phyloP scores from a whole-genome alignment of 2,113 vertebrate species.

The Nipponia nippon region DNA sequence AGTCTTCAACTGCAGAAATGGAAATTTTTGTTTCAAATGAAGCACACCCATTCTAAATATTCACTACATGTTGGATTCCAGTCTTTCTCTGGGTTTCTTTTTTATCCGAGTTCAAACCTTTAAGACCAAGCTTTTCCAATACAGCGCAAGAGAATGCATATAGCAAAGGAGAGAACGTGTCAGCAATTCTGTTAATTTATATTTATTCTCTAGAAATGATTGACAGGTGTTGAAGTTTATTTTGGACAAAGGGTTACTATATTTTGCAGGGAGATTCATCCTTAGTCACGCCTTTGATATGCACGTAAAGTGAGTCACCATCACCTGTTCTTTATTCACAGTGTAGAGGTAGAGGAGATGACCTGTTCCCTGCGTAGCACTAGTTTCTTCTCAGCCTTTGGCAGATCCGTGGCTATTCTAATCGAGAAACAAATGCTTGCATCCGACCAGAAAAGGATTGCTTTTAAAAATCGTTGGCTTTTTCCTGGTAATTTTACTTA shows the following conservation, averaged over 20 bases:
- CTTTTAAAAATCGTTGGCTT: neutral
- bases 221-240: neutral
- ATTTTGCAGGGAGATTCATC: neutral
- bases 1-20: neutral
- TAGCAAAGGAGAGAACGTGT: neutral
- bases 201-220: neutral
- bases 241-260: neutral
- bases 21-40: neutral
- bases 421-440: neutral
- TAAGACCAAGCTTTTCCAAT: neutral
- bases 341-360: neutral
- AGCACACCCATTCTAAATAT: neutral
- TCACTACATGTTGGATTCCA: neutral
- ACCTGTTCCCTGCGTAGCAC: neutral
- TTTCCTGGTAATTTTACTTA: neutral
- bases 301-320: neutral
- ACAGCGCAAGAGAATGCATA: neutral
- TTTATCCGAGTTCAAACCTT: neutral
- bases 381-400: neutral
- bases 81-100: neutral
- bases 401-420: neutral
- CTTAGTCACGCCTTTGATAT: conserved; percentile 9
- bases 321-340: neutral
- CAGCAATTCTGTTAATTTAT: neutral
- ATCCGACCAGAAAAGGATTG: neutral